Conservation (phyloP, 2,113 vertebrate species). For the Scomber japonicus region DNA sequence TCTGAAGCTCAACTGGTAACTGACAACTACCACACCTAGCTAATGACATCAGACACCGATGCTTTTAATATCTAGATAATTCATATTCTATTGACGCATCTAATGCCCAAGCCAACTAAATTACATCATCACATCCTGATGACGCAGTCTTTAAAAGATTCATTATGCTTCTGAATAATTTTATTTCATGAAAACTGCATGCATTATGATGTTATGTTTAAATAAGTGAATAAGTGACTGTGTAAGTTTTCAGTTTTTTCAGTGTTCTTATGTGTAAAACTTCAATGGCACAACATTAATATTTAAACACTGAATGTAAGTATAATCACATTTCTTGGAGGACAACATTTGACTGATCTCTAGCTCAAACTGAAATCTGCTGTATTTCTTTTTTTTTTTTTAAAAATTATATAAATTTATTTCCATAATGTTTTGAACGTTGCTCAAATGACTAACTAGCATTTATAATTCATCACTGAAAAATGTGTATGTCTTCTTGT, state of each 20-base stretch:
- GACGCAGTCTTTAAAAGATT: background rate
- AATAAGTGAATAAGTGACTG: no score
- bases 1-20: background rate
- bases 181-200: background rate
- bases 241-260: no score
- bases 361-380: background rate
- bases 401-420: background rate
- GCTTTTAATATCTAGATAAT: background rate
- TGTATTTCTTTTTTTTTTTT: background rate
- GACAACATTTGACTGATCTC: background rate
- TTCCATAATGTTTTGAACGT: no score
- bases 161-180: background rate
- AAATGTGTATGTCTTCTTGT: no score
- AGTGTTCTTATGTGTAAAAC: no score
- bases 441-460: background rate
- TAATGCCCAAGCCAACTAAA: background rate
- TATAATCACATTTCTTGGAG: background rate
- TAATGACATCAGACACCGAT: background rate
- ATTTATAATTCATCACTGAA: background rate
- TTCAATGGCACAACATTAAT: no score
- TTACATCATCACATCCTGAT: background rate
- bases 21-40: slow-evolving; percentile 31
- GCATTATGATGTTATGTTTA: no score
- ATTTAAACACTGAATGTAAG: no score
- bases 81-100: background rate